Evolutionary conservation across 2,113 vertebrate genomes (phyloP).

Genomic region (Hydrolagus affinis): DNA sequence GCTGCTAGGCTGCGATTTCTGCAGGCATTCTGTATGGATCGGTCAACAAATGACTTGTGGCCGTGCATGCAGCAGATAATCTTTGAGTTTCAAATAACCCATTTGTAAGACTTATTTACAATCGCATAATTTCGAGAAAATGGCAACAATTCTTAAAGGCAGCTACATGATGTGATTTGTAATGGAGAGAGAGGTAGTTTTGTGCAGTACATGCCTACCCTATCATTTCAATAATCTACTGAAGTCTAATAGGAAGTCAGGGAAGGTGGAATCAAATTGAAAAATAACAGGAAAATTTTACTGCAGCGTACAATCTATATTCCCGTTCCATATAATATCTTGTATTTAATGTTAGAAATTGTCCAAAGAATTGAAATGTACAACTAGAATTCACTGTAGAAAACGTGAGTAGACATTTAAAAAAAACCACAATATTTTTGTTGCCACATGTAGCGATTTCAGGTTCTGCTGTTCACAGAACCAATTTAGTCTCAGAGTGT

Average conservation of each 20-base stretch:
- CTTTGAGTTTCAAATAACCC: neutral
- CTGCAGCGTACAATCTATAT: neutral
- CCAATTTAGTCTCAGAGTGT: neutral
- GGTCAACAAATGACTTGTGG: neutral
- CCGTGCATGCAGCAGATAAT: neutral
- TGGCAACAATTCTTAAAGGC: neutral
- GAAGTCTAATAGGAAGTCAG: conserved; percentile 13
- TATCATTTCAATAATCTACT: neutral
- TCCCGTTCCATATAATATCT: conserved; percentile 1
- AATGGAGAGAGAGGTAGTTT: neutral
- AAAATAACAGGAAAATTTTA: conserved; percentile 3
- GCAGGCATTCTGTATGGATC: neutral
- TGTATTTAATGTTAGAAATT: neutral
- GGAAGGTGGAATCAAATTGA: conserved; percentile 1
- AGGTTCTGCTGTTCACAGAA: conserved; percentile 2
- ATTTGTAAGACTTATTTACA: neutral
- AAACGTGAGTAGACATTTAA: conserved; percentile 7
- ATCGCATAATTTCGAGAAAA: neutral
- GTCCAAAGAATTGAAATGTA: neutral
- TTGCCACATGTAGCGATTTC: conserved; percentile 3
- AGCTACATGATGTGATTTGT: neutral
- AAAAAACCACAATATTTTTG: neutral
- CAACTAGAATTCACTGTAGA: neutral
- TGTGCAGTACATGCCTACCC: too few species aligned
- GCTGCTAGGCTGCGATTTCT: neutral